A percentile compares a stretch with the other conserved stretches of the same genome.
phyloP scores from a whole-genome alignment of 2,888 invertebrate genomes.

The Diadromus collaris region DNA sequence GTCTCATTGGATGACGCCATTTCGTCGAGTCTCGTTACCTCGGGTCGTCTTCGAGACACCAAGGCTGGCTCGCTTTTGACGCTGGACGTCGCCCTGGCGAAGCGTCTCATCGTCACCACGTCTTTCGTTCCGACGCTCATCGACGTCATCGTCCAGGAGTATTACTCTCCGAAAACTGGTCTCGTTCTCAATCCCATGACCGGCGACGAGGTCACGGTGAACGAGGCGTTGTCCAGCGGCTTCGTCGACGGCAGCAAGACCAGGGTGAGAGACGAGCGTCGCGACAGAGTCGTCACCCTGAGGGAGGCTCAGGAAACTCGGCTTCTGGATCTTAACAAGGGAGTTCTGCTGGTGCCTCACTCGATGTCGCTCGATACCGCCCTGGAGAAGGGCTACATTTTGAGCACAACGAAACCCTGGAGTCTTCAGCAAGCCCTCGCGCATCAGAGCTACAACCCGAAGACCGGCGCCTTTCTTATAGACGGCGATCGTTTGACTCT shows the following conservation, averaged over 20 bases:
- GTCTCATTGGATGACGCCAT: conserved; percentile 89
- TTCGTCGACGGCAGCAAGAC: conserved; percentile 88
- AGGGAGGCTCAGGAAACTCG: conserved; percentile 86
- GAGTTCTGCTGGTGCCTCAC: conserved; percentile 86
- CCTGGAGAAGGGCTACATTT: conserved; percentile 89
- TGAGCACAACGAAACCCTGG: conserved; percentile 90
- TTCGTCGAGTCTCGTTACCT: conserved; percentile 85
- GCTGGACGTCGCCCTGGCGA: conserved; percentile 86
- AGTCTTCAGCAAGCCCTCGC: conserved; percentile 92
- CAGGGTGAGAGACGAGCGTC: conserved; percentile 87
- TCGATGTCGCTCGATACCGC: conserved; percentile 88
- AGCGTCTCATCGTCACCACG: conserved; percentile 87
- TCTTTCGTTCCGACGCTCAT: conserved; percentile 87
- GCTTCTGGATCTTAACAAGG: conserved; percentile 87
- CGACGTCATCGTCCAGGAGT: conserved; percentile 88
- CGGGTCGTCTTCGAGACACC: conserved; percentile 88
- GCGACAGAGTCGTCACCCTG: conserved; percentile 85
- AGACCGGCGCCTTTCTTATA: conserved; percentile 87
- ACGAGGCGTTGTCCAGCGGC: conserved; percentile 87
- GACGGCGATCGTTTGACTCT: conserved; percentile 87
- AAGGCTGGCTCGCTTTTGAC: conserved; percentile 87
- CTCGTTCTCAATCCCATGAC: conserved; percentile 89
- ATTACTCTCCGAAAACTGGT: conserved; percentile 88
- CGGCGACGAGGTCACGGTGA: conserved; percentile 87
- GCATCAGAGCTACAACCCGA: conserved; percentile 89